These are phyloP conservation scores for Diadophis punctatus DNA, from an alignment of 2,113 vertebrate species.

Conservation along the genomic window DNA sequence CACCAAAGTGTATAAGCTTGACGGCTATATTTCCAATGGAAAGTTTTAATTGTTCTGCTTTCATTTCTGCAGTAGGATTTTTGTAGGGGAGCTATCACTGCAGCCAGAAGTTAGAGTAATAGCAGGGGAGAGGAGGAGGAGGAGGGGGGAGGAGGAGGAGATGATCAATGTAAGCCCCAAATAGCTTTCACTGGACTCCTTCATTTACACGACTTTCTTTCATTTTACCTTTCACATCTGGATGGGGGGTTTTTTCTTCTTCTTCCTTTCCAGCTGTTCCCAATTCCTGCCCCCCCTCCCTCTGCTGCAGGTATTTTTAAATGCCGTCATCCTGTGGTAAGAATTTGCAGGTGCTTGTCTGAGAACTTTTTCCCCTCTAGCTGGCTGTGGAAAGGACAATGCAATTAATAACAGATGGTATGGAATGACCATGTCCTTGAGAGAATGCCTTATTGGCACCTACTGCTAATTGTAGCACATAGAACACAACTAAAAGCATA, in stretches of 20 bases:
- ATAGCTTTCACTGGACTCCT: neutral
- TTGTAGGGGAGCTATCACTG: slow-evolving; percentile 23
- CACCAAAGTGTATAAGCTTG: neutral
- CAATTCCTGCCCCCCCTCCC: neutral
- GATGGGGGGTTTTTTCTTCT: neutral
- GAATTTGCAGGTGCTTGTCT: slow-evolving; percentile 74
- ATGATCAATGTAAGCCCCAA: slow-evolving; percentile 10
- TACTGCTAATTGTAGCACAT: slow-evolving; percentile 93
- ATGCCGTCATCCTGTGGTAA: slow-evolving; percentile 62
- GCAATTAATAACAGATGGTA: slow-evolving; percentile 95
- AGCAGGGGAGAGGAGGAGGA: neutral
- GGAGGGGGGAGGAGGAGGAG: neutral
- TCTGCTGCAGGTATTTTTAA: slow-evolving; percentile 59
- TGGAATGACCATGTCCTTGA: slow-evolving; percentile 90
- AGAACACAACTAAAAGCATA: slow-evolving; percentile 97
- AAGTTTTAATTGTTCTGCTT: slow-evolving; percentile 44
- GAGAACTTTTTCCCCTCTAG: slow-evolving; percentile 75
- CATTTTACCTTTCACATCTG: slow-evolving; percentile 27
- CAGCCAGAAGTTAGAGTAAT: slow-evolving; percentile 13
- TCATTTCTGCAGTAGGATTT: slow-evolving; percentile 31
- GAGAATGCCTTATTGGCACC: slow-evolving; percentile 87
- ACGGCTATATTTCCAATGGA: slow-evolving; percentile 17
- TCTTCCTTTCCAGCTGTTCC: neutral
- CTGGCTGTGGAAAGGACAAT: slow-evolving; percentile 80
- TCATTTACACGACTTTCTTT: slow-evolving; percentile 7